These are phyloP conservation scores for Phoxinus phoxinus DNA, from an alignment of 2,113 vertebrate genomes.

Conservation along the genomic window DNA sequence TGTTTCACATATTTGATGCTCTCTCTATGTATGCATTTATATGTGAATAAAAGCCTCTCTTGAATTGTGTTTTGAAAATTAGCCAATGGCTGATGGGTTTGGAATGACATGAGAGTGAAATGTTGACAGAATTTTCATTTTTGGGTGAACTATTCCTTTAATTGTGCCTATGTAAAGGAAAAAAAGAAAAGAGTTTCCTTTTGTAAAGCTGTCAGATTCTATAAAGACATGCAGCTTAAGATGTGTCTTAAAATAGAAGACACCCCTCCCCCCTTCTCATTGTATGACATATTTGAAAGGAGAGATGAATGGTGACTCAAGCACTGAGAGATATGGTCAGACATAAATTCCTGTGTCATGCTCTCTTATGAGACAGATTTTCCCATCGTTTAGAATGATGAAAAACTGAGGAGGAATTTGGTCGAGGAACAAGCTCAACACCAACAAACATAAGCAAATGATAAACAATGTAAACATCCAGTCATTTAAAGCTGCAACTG, in stretches of 20 bases:
- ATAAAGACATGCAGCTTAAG: slow-evolving; percentile 45
- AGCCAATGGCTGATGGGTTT: neutral
- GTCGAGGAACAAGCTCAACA: neutral
- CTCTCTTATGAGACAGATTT: slow-evolving; percentile 12
- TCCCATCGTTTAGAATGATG: neutral
- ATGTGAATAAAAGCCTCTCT: neutral
- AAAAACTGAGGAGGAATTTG: neutral
- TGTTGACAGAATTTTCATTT: neutral
- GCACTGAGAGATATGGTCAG: neutral
- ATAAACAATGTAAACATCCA: neutral
- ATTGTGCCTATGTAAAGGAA: neutral
- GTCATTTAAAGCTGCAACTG: neutral
- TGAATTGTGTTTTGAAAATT: neutral
- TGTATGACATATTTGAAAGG: slow-evolving; percentile 34
- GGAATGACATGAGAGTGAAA: neutral
- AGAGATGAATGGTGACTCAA: slow-evolving; percentile 24
- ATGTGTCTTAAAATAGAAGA: slow-evolving; percentile 47
- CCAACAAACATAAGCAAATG: neutral
- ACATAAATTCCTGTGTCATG: slow-evolving; percentile 6
- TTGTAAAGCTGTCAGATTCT: slow-evolving; percentile 48
- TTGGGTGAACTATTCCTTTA: neutral
- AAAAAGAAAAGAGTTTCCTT: slow-evolving; percentile 11
- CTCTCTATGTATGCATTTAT: neutral
- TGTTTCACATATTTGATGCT: no score
- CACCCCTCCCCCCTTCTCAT: slow-evolving; percentile 8